Evolutionary conservation across 2,888 invertebrate genomes (phyloP).

Genomic region (Orthosia gracilis): DNA sequence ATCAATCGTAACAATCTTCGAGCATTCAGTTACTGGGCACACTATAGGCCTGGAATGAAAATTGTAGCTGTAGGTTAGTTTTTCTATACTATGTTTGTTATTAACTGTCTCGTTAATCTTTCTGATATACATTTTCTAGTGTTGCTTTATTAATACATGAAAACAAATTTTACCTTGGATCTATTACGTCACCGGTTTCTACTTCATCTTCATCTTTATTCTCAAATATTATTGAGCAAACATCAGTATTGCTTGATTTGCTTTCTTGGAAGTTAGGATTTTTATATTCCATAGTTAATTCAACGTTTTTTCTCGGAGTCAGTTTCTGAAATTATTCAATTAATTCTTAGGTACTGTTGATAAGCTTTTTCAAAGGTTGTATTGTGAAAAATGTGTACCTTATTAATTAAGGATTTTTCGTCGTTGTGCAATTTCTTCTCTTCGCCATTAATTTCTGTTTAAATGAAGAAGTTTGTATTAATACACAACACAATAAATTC

Average conservation of each 20-base stretch:
- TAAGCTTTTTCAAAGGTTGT: background rate
- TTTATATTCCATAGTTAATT: conserved; percentile 62
- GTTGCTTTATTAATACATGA: background rate
- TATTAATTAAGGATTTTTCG: background rate
- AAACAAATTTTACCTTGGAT: conserved; percentile 40
- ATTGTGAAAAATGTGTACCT: conserved; percentile 30
- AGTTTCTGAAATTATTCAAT: conserved; percentile 33
- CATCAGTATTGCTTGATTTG: conserved; percentile 46
- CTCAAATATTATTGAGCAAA: conserved; percentile 6
- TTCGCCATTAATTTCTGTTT: conserved; percentile 20
- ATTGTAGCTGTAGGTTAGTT: background rate
- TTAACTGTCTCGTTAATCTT: too few relatives aligned
- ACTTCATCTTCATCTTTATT: conserved; percentile 18
- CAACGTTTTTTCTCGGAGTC: conserved; percentile 15
- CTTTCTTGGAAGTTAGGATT: conserved; percentile 65
- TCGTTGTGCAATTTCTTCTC: conserved; percentile 8
- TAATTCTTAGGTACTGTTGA: background rate
- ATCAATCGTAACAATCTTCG: conserved; percentile 88
- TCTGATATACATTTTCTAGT: background rate
- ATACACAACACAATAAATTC: too few relatives aligned
- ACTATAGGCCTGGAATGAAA: conserved; percentile 68
- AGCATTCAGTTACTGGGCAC: conserved; percentile 89
- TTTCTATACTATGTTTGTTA: background rate
- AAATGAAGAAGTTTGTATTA: background rate
- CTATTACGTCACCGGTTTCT: conserved; percentile 12